Conservation (phyloP, 2,888 invertebrate species). For the Slavum lentiscoides region DNA sequence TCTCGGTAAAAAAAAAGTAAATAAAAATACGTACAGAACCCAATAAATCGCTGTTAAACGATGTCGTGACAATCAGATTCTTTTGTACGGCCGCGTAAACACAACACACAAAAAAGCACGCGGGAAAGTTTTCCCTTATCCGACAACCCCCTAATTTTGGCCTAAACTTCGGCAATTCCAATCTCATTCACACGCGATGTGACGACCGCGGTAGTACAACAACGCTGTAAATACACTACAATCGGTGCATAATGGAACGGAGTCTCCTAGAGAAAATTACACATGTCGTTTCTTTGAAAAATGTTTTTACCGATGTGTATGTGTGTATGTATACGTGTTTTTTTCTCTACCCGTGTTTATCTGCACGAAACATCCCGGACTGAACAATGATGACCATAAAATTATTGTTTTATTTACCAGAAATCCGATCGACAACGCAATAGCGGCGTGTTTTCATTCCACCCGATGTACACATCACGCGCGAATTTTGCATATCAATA, state of each 20-base stretch:
- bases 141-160: conserved; percentile 31
- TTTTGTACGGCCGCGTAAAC: conserved; percentile 28
- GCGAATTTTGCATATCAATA: conserved; percentile 47
- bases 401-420: conserved; percentile 52
- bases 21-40: conserved; percentile 26
- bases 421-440: conserved; percentile 31
- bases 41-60: conserved; percentile 51
- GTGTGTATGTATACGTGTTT: no score
- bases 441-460: conserved; percentile 16
- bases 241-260: conserved; percentile 20
- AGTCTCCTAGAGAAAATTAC: neutral
- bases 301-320: neutral
- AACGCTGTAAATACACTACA: neutral
- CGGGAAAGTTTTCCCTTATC: conserved; percentile 46
- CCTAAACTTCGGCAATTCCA: conserved; percentile 43
- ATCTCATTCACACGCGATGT: conserved; percentile 48
- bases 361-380: neutral
- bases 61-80: conserved; percentile 52
- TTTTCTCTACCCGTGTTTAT: conserved; percentile 1
- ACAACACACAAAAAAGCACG: conserved; percentile 16
- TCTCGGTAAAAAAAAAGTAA: conserved; percentile 2
- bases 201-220: no score
- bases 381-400: conserved; percentile 12
- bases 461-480: neutral
- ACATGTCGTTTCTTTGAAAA: conserved; percentile 1